phyloP scores from a whole-genome alignment of 2,113 vertebrate genomes.

The Pseudopipra pipra region DNA sequence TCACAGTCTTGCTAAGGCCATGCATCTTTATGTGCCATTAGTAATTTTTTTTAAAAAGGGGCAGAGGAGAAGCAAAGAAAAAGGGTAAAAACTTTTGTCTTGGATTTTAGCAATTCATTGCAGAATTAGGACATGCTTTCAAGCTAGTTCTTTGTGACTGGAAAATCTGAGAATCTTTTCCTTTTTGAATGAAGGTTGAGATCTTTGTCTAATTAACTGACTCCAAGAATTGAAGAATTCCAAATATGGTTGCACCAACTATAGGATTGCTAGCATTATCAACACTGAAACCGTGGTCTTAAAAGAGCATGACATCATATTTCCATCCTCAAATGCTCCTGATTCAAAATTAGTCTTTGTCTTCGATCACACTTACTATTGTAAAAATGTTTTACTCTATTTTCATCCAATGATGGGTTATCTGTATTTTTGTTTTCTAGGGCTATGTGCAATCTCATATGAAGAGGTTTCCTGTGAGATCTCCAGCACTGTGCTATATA shows the following conservation, averaged over 20 bases:
- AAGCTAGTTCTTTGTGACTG: neutral
- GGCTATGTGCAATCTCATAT: neutral
- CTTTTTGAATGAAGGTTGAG: neutral
- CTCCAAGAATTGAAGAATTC: neutral
- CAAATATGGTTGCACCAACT: neutral
- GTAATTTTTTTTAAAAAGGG: neutral
- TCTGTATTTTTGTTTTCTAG: neutral
- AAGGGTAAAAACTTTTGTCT: neutral
- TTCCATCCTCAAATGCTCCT: neutral
- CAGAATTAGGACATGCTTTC: neutral
- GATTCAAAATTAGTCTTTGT: neutral
- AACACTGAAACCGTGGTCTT: neutral
- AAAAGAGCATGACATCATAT: neutral
- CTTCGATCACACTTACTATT: neutral
- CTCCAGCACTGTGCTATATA: neutral
- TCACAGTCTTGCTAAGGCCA: neutral
- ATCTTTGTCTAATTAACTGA: neutral
- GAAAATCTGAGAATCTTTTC: neutral
- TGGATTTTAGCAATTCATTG: neutral
- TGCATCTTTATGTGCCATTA: neutral
- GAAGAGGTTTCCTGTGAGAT: neutral
- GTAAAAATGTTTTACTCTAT: neutral
- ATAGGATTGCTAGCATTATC: neutral
- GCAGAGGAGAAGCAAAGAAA: rapidly evolving
- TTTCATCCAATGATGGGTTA: neutral